These are phyloP conservation scores for Meloidogyne floridensis DNA, from an alignment of 1,140 invertebrate species.

Conservation along the genomic window DNA sequence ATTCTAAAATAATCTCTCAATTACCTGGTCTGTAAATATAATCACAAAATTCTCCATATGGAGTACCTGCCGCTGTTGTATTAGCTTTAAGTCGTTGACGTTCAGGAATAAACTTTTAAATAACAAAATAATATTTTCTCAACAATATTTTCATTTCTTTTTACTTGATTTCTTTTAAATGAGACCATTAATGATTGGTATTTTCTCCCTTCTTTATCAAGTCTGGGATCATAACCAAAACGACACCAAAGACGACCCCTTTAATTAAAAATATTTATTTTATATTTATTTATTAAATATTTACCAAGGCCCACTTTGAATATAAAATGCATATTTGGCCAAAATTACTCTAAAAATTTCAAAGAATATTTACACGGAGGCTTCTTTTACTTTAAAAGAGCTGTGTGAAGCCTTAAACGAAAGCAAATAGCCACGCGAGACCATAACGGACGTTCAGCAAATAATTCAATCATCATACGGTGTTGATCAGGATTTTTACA, in stretches of 20 bases:
- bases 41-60: constrained; percentile 28
- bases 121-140: neutral
- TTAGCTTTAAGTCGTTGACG: constrained; percentile 53
- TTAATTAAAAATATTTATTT: constrained; percentile 9
- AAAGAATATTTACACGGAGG: neutral
- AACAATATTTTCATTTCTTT: neutral
- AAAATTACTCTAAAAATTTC: constrained; percentile 54
- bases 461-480: constrained; percentile 49
- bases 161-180: constrained; percentile 39
- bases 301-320: constrained; percentile 60
- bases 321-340: constrained; percentile 65
- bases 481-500: constrained; percentile 61
- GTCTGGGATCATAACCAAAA: constrained; percentile 65
- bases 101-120: constrained; percentile 59
- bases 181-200: constrained; percentile 65
- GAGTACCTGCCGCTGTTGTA: neutral
- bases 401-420: constrained; percentile 56
- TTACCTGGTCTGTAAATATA: constrained; percentile 50
- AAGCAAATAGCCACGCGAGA: constrained; percentile 52
- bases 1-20: constrained; percentile 15
- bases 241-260: constrained; percentile 63
- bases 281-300: neutral
- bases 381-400: constrained; percentile 50
- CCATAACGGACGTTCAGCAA: constrained; percentile 64
- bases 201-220: constrained; percentile 45